phyloP scores from a whole-genome alignment of 2,113 vertebrate genomes.

The Eurypyga helias region DNA sequence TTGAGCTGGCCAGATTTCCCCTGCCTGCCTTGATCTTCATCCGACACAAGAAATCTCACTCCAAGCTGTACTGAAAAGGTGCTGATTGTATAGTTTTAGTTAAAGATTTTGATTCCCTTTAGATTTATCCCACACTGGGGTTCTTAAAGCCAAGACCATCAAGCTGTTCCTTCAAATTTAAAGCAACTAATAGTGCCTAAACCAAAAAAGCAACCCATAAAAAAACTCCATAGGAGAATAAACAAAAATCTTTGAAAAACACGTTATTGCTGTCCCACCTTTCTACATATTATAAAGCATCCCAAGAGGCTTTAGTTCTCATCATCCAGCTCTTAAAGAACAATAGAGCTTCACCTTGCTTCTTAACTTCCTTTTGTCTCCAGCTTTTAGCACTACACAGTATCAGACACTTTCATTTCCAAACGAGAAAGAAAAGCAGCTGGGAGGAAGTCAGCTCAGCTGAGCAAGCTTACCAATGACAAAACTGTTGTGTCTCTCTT shows the following conservation, averaged over 20 bases:
- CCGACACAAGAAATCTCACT: not conserved
- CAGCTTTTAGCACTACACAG: not conserved
- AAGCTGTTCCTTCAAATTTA: not conserved
- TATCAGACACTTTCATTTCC: not conserved
- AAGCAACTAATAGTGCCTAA: not conserved
- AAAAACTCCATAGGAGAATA: not conserved
- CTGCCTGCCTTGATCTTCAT: not conserved
- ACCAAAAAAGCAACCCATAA: not conserved
- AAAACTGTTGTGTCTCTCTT: not conserved
- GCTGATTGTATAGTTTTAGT: not conserved
- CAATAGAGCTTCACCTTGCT: not conserved
- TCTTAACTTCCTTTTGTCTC: not conserved
- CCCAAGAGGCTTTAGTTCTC: not conserved
- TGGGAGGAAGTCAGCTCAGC: not conserved
- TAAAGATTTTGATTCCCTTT: not conserved
- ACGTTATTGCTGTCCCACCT: not conserved
- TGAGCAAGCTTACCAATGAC: not conserved
- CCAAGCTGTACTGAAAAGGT: not conserved
- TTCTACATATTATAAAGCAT: not conserved
- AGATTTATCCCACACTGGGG: not conserved
- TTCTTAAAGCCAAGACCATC: not conserved
- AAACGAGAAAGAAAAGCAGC: not conserved
- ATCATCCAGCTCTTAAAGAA: not conserved
- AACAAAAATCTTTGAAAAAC: not conserved
- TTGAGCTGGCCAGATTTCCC: not conserved